Base-by-base conservation (phyloP, 2,888 invertebrate genomes). In the Fragum fragum region DNA sequence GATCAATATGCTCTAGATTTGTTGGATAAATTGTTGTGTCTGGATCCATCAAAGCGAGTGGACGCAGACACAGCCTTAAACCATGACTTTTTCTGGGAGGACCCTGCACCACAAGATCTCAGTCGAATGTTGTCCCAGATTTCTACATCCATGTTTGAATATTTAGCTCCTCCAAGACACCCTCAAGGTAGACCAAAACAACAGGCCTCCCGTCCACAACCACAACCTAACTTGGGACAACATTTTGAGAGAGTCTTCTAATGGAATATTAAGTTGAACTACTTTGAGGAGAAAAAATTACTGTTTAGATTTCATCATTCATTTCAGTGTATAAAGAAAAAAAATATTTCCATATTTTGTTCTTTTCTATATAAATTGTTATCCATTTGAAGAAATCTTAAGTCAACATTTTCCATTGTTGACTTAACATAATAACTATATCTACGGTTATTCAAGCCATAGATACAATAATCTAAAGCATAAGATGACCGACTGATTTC, bases 81-180 rank as follows among this genome's bases (percentile, higher is more conserved):
- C 95, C 99, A 99, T 93, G 98, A 99, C 94, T 99, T 99, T 95
- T 99, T 99, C 95, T 99, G 98, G 98, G 97, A 97, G 6, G 98
- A 99, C 94, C 99, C 99, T 0, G 97, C 98, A 97, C 99, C 99
- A 0, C 85, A 86, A 26, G 95, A 94, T 75, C 90, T 95, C 66
- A 91, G 89, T 73, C 97, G 97, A 95, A 98, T 98, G 98, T 95
- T 99, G 86, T 98, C 97, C 0, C 97, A 98, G 91, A 97, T 97
- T 95, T 97, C 96, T 85, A 97, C 96, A 86, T 98, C 98, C 94
- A 99, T 99, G 98, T 99, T 99, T 94, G 99, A 99, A 94, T 99
- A 97, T 94, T 95, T 98, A 82, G 96, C 97, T 83, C 96, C 97
- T 85, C 96, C 98, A 76, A 91, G 98, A 92, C 92, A 98, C 91